Evolutionary conservation across 2,888 invertebrate genomes (phyloP).

Genomic region (Mythimna impura): DNA sequence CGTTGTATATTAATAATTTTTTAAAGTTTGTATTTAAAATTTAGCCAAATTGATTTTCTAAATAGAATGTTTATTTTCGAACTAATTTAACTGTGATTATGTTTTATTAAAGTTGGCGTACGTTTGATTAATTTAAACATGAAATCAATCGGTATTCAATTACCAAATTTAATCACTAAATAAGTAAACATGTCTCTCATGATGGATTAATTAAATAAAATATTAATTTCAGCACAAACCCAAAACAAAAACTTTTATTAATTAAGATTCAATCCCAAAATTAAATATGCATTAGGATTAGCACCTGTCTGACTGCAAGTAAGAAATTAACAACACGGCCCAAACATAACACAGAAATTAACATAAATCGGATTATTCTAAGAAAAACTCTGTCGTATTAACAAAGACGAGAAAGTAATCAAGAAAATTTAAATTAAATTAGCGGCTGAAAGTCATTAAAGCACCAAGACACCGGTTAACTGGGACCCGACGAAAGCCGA

Average conservation of each 20-base stretch:
- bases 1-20: not conserved
- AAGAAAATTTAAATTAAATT: constrained; percentile 74
- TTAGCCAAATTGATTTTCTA: constrained; percentile 6
- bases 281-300: constrained; percentile 39
- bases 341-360: constrained; percentile 43
- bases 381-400: constrained; percentile 54
- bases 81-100: not conserved
- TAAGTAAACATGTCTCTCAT: not conserved
- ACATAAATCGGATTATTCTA: constrained; percentile 49
- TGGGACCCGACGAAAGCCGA: constrained; percentile 26
- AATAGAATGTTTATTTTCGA: not conserved
- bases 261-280: constrained; percentile 33
- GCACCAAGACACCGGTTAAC: constrained; percentile 54
- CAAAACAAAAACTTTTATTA: constrained; percentile 32
- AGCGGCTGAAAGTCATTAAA: constrained; percentile 73
- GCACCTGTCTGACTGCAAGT: constrained; percentile 41
- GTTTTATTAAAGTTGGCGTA: not conserved
- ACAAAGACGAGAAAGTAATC: constrained; percentile 68
- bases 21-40: not conserved
- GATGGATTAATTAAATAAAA: constrained; percentile 1
- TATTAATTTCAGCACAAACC: constrained; percentile 3
- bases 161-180: not conserved
- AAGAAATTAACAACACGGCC: constrained; percentile 31
- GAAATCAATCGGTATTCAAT: constrained; percentile 13
- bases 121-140: not conserved